Percentiles rank a stretch among this genome's conserved stretches.
Conservation (phyloP, 1,140 invertebrate genomes). For the Matsumurasca onukii region DNA sequence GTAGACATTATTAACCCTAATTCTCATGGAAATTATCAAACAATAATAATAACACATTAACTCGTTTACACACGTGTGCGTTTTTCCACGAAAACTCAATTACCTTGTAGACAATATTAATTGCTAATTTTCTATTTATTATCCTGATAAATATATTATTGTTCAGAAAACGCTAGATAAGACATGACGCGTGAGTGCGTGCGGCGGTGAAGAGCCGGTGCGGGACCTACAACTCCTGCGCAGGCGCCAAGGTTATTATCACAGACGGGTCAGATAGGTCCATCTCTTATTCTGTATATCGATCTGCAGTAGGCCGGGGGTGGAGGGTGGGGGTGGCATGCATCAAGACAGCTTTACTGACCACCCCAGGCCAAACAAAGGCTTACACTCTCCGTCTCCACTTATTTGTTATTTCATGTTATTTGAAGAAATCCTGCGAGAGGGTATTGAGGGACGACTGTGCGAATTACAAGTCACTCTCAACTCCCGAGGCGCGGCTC, state of each 20-base stretch:
- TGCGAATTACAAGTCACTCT: constrained; percentile 29
- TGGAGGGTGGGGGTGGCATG: constrained; percentile 2
- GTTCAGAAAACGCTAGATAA: background rate
- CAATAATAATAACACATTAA: too few species aligned
- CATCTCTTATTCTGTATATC: constrained; percentile 31
- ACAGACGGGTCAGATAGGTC: constrained; percentile 26
- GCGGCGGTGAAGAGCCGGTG: background rate
- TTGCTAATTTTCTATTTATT: too few species aligned
- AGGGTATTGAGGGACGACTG: constrained; percentile 4
- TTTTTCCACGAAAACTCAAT: too few species aligned
- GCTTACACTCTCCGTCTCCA: constrained; percentile 22
- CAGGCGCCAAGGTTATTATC: background rate
- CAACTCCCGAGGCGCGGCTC: background rate
- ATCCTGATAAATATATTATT: too few species aligned
- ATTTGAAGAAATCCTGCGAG: constrained; percentile 29
- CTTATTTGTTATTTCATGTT: constrained; percentile 33
- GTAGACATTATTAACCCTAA: too few species aligned
- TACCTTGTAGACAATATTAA: too few species aligned
- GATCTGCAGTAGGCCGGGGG: constrained; percentile 5
- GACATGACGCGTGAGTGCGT: background rate
- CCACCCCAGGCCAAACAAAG: constrained; percentile 26
- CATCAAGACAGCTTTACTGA: constrained; percentile 18
- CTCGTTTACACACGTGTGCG: too few species aligned
- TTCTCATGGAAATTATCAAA: too few species aligned
- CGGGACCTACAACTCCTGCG: background rate